Conservation (phyloP, 2,113 vertebrate genomes). For the Apeltes quadracus region DNA sequence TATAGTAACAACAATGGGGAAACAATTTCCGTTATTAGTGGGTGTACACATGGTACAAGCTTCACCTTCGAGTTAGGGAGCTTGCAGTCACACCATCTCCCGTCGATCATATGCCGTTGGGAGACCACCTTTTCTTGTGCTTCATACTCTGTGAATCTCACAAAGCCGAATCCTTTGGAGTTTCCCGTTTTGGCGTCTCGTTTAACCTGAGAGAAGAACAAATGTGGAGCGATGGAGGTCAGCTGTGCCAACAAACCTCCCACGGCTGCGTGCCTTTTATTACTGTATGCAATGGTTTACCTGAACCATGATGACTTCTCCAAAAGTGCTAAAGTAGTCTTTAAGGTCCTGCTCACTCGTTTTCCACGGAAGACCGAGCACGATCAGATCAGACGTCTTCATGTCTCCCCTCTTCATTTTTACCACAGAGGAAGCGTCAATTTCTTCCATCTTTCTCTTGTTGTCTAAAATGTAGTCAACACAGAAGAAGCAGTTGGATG, state of each 20-base stretch:
- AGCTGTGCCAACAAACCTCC: neutral
- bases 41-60: constrained; percentile 54
- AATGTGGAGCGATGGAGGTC: neutral
- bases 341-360: constrained; percentile 97
- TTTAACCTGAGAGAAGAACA: constrained; percentile 85
- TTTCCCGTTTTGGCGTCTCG: constrained; percentile 96
- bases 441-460: constrained; percentile 99
- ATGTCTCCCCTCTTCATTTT: constrained; percentile 98
- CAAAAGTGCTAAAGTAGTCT: constrained; percentile 97
- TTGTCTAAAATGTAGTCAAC: constrained; percentile 83
- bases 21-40: neutral
- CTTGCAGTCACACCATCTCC: constrained; percentile 98
- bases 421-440: constrained; percentile 93
- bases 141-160: constrained; percentile 96
- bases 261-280: neutral
- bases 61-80: constrained; percentile 98
- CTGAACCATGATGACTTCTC: constrained; percentile 99
- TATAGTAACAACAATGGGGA: neutral
- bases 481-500: neutral
- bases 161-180: constrained; percentile 98
- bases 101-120: constrained; percentile 98
- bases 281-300: constrained; percentile 67
- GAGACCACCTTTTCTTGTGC: constrained; percentile 97
- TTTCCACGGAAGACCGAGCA: constrained; percentile 97
- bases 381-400: constrained; percentile 97